Evolutionary conservation across 2,888 invertebrate genomes (phyloP).

Genomic region (Pyrrhia umbra): DNA sequence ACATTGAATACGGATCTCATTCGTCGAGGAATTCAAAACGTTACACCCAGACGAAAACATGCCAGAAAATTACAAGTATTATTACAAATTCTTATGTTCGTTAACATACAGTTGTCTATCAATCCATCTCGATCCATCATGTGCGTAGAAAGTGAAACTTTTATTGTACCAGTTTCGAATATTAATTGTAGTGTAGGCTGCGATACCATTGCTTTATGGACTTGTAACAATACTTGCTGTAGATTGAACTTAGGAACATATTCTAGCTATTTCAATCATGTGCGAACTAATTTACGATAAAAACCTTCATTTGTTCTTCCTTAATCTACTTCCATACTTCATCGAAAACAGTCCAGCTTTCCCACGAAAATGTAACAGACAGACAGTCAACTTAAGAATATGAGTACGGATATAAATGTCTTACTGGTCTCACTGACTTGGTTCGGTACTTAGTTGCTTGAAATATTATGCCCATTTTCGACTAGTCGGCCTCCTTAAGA

Average conservation of each 20-base stretch:
- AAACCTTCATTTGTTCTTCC: no score
- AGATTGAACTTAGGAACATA: no score
- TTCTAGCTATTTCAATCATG: no score
- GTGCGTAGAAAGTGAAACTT: constrained; percentile 82
- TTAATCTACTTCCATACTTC: no score
- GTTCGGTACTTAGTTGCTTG: neutral
- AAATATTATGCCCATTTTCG: constrained; percentile 21
- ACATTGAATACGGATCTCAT: constrained; percentile 18
- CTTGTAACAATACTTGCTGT: constrained; percentile 3
- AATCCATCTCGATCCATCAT: constrained; percentile 52
- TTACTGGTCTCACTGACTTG: neutral
- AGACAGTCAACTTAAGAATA: no score
- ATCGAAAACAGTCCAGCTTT: no score
- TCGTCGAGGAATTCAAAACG: neutral
- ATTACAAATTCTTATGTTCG: constrained; percentile 31
- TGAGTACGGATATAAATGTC: no score
- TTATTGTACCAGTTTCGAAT: constrained; percentile 76
- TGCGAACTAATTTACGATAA: no score
- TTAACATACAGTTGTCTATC: constrained; percentile 30
- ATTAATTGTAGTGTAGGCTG: constrained; percentile 74
- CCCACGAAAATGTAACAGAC: no score
- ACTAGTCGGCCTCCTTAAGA: neutral
- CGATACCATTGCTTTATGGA: constrained; percentile 35
- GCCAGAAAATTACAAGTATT: constrained; percentile 15
- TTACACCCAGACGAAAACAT: constrained; percentile 5